Conservation (phyloP, 2,113 vertebrate genomes). For the Vimba vimba region DNA sequence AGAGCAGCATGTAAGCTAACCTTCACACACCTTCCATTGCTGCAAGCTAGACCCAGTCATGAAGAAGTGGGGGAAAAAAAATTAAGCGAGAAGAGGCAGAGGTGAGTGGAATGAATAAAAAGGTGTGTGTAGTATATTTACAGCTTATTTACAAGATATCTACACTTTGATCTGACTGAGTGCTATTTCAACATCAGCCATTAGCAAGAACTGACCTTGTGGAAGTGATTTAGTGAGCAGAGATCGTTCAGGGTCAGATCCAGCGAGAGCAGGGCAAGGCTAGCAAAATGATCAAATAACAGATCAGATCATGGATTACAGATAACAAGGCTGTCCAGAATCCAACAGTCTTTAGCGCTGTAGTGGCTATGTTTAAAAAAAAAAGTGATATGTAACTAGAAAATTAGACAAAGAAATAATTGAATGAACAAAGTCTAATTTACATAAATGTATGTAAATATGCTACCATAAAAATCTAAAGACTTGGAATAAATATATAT, state of each 20-base stretch:
- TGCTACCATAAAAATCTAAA: background rate
- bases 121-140: background rate
- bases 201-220: slow-evolving; percentile 52
- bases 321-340: slow-evolving; percentile 43
- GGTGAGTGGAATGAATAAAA: background rate
- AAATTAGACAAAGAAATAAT: background rate
- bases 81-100: background rate
- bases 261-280: slow-evolving; percentile 9
- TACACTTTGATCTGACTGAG: slow-evolving; percentile 47
- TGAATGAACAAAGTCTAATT: too few relatives aligned
- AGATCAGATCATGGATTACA: slow-evolving; percentile 46
- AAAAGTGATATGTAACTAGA: too few relatives aligned
- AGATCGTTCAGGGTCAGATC: slow-evolving; percentile 16
- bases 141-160: slow-evolving; percentile 30
- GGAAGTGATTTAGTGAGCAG: slow-evolving; percentile 28
- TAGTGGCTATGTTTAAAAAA: background rate
- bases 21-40: background rate
- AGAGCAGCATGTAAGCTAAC: slow-evolving; percentile 25
- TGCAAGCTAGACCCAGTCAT: background rate
- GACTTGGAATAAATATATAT: background rate
- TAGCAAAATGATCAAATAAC: slow-evolving; percentile 46
- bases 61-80: slow-evolving; percentile 10
- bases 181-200: slow-evolving; percentile 42
- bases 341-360: slow-evolving; percentile 5
- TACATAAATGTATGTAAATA: too few relatives aligned